Percentiles rank a stretch among this genome's conserved stretches.
These are phyloP conservation scores for Fabriciana adippe DNA, from an alignment of 2,888 invertebrate species.

Conservation along the genomic window DNA sequence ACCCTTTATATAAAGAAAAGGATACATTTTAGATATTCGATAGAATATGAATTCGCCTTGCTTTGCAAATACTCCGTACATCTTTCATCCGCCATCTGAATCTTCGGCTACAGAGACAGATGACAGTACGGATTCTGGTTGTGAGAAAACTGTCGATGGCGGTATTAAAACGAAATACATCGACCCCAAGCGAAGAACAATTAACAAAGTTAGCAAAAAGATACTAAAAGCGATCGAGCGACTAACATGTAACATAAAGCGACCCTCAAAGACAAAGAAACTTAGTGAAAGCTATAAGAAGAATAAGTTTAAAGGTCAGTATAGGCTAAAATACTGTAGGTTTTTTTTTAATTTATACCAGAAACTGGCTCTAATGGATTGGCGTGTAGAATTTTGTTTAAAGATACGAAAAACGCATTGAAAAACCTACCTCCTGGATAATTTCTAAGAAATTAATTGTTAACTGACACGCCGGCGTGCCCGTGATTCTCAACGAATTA, in stretches of 20 bases:
- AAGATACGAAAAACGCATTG: no score
- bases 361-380: neutral
- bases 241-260: conserved; percentile 71
- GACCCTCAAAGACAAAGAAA: conserved; percentile 58
- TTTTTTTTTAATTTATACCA: neutral
- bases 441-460: no score
- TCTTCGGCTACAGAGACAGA: conserved; percentile 76
- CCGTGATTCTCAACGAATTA: no score
- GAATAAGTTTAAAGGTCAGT: conserved; percentile 38
- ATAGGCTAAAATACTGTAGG: neutral
- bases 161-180: conserved; percentile 70
- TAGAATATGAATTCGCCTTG: conserved; percentile 70
- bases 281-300: conserved; percentile 41
- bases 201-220: conserved; percentile 78
- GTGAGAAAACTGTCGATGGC: conserved; percentile 65
- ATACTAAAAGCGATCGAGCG: conserved; percentile 73
- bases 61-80: conserved; percentile 67
- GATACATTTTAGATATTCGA: neutral
- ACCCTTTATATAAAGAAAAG: neutral
- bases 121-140: conserved; percentile 69
- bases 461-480: no score
- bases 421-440: no score
- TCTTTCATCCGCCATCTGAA: conserved; percentile 74
- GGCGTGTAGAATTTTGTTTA: no score
- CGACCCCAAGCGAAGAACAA: conserved; percentile 77